Base-by-base conservation (phyloP, 2,797 vertebrate genomes). In the Margarornis squamiger region DNA sequence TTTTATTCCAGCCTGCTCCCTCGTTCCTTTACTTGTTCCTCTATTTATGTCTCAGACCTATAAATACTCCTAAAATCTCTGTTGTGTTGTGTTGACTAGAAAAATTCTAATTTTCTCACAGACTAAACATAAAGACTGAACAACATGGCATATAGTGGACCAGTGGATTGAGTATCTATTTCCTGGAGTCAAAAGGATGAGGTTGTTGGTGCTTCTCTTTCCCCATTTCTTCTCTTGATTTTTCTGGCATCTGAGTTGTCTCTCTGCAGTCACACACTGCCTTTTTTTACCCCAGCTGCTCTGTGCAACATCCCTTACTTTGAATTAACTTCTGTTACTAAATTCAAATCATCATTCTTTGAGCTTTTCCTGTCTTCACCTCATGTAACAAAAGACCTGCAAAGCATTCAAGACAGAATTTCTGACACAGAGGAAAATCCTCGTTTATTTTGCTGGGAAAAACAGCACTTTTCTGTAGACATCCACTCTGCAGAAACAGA, bases 271-370 rank as follows among this genome's bases (percentile, higher is more conserved):
- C 90, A 90, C 88, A 79, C 34, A 49, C 49, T 11, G 30, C 18
- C 70, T 94, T 96, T 90, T 91, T 52, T 34, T 54, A 65, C 24
- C 51, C 90, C 77, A 66, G 49, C 17, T 90, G 52, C 87, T 70
- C 45, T 12, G 22, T 81, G 92, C 96, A 96, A 73, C 39, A 22
- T 59, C 59, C 49, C 70, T 84, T 67, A 21, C 30, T 34, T 32
- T 32, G 49, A 72, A 59, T 71, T 10, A 5, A 30, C 62, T 92
- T 88, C 77, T 62, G 2, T 55, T 94, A 36, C 52, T 89, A 32
- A 90, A 66, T 30, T 59, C 48, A 61, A 73, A 46, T 23, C 79
- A 57, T 45, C 63, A 72, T 93, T 96, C 92, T 96, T 86, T 95
- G 88, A 94, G 65, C 45, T 95, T 93, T 93, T 71, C 63, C 57